phyloP scores from a whole-genome alignment of 2,797 vertebrate genomes.

The Sebastes baramenuke region DNA sequence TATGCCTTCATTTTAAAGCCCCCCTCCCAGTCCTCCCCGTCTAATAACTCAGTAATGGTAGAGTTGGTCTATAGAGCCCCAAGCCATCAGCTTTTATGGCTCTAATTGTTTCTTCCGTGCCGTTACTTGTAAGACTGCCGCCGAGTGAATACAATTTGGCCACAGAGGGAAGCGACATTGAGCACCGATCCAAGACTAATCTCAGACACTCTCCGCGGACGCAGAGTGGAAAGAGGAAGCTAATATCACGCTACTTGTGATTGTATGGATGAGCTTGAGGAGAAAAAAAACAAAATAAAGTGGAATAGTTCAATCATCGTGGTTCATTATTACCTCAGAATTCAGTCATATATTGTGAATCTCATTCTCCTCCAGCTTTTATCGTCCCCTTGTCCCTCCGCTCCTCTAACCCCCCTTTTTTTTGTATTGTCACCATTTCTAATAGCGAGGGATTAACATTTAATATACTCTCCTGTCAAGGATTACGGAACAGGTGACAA shows the following conservation, averaged over 20 bases:
- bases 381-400: background rate
- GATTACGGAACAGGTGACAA: slow-evolving; percentile 77
- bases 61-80: slow-evolving; percentile 61
- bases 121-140: slow-evolving; percentile 63
- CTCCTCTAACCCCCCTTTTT: background rate
- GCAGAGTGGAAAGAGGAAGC: slow-evolving; percentile 44
- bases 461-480: slow-evolving; percentile 68
- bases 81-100: slow-evolving; percentile 66
- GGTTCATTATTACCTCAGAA: slow-evolving; percentile 31
- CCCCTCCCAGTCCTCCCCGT: background rate
- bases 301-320: slow-evolving; percentile 25
- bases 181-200: slow-evolving; percentile 63
- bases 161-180: slow-evolving; percentile 59
- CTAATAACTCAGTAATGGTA: slow-evolving; percentile 72
- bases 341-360: slow-evolving; percentile 19
- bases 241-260: slow-evolving; percentile 47
- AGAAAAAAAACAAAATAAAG: background rate
- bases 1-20: slow-evolving; percentile 41
- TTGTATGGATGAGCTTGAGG: slow-evolving; percentile 8
- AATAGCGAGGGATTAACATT: slow-evolving; percentile 74
- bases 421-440: slow-evolving; percentile 52
- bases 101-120: slow-evolving; percentile 78
- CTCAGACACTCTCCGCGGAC: slow-evolving; percentile 55
- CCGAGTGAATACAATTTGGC: slow-evolving; percentile 73
- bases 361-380: slow-evolving; percentile 18